Conservation (phyloP, 1,140 invertebrate species). For the Rhopalosiphum maidis region DNA sequence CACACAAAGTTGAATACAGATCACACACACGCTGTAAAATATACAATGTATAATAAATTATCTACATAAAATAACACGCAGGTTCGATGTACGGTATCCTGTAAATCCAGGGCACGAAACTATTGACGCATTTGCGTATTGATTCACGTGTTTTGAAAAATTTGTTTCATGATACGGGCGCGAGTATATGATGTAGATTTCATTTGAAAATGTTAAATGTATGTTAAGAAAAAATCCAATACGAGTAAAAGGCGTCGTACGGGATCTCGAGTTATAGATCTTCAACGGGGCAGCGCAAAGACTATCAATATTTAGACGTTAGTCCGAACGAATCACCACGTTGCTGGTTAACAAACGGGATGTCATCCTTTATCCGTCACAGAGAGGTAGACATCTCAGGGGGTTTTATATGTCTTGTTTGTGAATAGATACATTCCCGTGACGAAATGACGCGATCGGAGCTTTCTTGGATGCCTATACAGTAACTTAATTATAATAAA, state of each 20-base stretch:
- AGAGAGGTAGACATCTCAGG: background rate
- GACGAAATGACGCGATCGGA: background rate
- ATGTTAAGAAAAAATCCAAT: background rate
- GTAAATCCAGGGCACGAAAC: background rate
- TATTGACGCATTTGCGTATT: background rate
- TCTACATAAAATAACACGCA: background rate
- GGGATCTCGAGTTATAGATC: background rate
- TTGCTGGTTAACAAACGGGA: background rate
- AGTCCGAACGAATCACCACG: background rate
- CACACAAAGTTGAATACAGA: background rate
- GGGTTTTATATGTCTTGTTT: background rate
- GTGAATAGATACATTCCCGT: background rate
- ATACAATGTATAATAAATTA: conserved; percentile 12
- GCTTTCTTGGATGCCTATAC: background rate
- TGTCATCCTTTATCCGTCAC: background rate
- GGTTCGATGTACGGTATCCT: background rate
- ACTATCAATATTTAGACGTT: conserved; percentile 16
- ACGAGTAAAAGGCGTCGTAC: background rate
- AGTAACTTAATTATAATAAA: background rate
- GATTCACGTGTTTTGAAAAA: background rate
- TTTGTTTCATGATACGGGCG: background rate
- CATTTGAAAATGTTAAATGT: background rate
- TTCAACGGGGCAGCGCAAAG: background rate
- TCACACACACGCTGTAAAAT: background rate
- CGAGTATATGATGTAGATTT: background rate